Conservation (phyloP, 2,888 invertebrate species). For the Autographa gamma region DNA sequence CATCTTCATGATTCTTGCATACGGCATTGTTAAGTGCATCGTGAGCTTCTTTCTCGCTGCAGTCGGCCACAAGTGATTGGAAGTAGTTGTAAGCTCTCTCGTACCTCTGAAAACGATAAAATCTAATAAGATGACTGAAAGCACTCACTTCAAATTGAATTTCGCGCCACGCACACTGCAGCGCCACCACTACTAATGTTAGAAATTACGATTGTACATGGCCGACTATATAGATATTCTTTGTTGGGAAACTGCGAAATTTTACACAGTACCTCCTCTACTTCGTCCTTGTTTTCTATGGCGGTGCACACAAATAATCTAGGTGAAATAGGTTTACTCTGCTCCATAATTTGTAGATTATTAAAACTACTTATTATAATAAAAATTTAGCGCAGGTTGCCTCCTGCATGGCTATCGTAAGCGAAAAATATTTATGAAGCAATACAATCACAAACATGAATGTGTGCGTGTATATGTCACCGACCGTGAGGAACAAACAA, state of each 20-base stretch:
- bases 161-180: constrained; percentile 81
- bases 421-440: constrained; percentile 89
- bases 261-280: constrained; percentile 94
- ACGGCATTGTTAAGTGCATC: constrained; percentile 97
- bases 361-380: constrained; percentile 88
- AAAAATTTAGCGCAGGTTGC: constrained; percentile 89
- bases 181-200: constrained; percentile 85
- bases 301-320: constrained; percentile 94
- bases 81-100: constrained; percentile 95
- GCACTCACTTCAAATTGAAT: constrained; percentile 70
- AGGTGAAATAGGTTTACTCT: constrained; percentile 89
- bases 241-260: constrained; percentile 85
- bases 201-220: constrained; percentile 84
- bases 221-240: constrained; percentile 85
- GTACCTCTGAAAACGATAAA: constrained; percentile 93
- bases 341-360: constrained; percentile 88
- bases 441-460: constrained; percentile 83
- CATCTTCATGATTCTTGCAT: constrained; percentile 97
- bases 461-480: constrained; percentile 77
- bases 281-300: constrained; percentile 96
- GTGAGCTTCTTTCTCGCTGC: constrained; percentile 98
- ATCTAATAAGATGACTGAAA: constrained; percentile 57
- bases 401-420: constrained; percentile 90
- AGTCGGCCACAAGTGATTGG: constrained; percentile 93
- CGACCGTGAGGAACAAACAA: constrained; percentile 60